Evolutionary conservation across 2,888 invertebrate species (phyloP).

Genomic region (Nudaria mundana): DNA sequence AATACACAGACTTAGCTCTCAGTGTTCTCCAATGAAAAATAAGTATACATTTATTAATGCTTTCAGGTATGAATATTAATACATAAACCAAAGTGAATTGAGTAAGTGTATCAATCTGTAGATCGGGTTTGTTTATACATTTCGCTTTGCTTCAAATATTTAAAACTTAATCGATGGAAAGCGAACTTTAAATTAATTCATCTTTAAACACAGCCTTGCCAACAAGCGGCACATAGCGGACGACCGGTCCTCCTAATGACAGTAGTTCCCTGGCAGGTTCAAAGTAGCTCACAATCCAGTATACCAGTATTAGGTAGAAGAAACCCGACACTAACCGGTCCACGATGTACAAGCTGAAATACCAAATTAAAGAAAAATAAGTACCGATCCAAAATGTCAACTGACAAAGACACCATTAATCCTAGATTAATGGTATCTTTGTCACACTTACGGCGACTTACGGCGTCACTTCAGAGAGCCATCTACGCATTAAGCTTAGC

Average conservation of each 20-base stretch:
- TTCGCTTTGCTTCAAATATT: background rate
- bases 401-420: too few species aligned
- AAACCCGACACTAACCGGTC: conserved; percentile 71
- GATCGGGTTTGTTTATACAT: too few species aligned
- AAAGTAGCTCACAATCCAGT: conserved; percentile 56
- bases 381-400: too few species aligned
- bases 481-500: too few species aligned
- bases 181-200: background rate
- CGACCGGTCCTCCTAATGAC: conserved; percentile 54
- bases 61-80: too few species aligned
- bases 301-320: conserved; percentile 72
- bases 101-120: background rate
- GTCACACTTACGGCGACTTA: too few species aligned
- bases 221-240: conserved; percentile 60
- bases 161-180: background rate
- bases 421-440: too few species aligned
- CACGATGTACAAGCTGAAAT: conserved; percentile 76
- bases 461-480: too few species aligned
- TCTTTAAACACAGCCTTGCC: conserved; percentile 62
- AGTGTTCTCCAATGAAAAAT: too few species aligned
- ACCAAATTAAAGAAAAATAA: background rate
- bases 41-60: too few species aligned
- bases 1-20: too few species aligned
- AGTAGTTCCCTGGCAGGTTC: conserved; percentile 52
- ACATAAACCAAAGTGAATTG: too few species aligned